Base-by-base conservation (phyloP, 2,113 vertebrate species). In the Leucosticte australis region DNA sequence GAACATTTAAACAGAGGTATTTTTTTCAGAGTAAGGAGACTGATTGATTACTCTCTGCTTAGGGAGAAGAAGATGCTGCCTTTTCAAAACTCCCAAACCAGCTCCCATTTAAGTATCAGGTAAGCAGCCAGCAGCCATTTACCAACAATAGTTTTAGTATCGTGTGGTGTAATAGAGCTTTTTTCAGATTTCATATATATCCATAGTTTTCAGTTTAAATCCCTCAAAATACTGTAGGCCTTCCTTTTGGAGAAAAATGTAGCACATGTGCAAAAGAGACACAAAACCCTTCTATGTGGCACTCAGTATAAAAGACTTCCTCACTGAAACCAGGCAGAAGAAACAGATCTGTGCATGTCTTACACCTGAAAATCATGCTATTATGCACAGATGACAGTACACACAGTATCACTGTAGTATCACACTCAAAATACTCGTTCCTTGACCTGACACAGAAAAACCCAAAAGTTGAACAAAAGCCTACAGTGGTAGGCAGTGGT, bases 21-120 rank as follows among this genome's bases (percentile, higher is more conserved):
- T 52, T 74, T 80, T 65, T 49, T 19, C 16, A 46, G 64, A 64
- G 16, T 41, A 92, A 76, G 35, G 20, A 87, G 69, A 70, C 12
- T 79, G 20, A 63, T 2, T 56, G 15, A 67, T 46, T 63, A 57
- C n/a, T 73, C 23, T 70, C 59, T 47, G 24, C 16, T 80, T 35
- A 81, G 7, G 23, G 26, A 63, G n/a, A 70, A 70, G 57, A 77
- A 83, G 39, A 60, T 21, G 13, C 4, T 0, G 0, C 20, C 19
- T 74, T 90, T 86, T 35, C 42, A 69, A 83, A 62, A 23, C 24
- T 16, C 18, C 22, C 12, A 83, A 50, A 49, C 6, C 15, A 65
- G 62, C 15, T 79, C 11, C 33, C 16, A 74, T 69, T 91, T 46
- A 84, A 91, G 31, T 55, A 68, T 31, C 33, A 71, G 30, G 15